phyloP scores from a whole-genome alignment of 2,888 invertebrate species.

The Dryadula phaetusa region DNA sequence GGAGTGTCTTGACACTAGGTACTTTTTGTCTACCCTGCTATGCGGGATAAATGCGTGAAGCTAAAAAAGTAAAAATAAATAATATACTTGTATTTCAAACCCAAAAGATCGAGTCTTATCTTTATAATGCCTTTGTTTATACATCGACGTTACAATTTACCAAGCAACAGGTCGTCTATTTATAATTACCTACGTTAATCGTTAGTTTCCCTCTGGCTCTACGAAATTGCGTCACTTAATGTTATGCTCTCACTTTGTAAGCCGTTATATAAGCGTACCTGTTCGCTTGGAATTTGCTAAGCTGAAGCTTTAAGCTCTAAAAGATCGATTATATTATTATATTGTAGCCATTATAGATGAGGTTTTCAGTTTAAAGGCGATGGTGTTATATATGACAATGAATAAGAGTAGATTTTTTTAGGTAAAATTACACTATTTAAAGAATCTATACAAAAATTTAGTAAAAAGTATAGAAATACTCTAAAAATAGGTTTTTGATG shows the following conservation, averaged over 20 bases:
- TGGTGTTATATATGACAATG: too few species aligned
- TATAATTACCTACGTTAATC: constrained; percentile 8
- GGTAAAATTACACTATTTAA: too few species aligned
- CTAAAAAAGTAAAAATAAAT: too few species aligned
- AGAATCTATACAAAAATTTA: too few species aligned
- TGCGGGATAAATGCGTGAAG: too few species aligned
- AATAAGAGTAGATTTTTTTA: too few species aligned
- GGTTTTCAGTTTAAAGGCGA: not conserved
- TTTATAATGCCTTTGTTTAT: not conserved
- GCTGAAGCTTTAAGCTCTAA: not conserved
- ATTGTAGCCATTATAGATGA: not conserved
- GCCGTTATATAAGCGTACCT: not conserved
- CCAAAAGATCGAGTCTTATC: too few species aligned
- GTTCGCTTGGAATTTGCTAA: not conserved
- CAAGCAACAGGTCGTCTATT: not conserved
- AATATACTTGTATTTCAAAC: too few species aligned
- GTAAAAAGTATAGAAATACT: too few species aligned
- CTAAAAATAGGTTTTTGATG: too few species aligned
- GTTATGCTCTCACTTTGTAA: constrained; percentile 1
- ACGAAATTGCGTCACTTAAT: constrained; percentile 9
- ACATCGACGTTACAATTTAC: not conserved
- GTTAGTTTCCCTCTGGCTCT: not conserved
- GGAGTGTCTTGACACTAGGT: too few species aligned
- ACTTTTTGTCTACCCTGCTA: too few species aligned
- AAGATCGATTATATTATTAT: not conserved